Evolutionary conservation across 92 coral and sea anemone species (phyloP).

Genomic region (Galaxea fascicularis): DNA sequence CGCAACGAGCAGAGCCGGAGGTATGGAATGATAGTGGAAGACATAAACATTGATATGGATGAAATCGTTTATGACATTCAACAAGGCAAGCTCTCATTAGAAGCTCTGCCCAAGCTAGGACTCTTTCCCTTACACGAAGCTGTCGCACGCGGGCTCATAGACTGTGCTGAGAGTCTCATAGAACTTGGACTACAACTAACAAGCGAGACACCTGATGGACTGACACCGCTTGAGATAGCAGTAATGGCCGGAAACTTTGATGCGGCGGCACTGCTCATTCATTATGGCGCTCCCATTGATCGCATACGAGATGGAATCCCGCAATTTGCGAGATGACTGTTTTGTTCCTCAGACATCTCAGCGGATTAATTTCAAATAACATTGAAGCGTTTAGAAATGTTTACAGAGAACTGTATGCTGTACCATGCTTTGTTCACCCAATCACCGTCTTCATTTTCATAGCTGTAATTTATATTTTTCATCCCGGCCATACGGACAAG

Average conservation of each 20-base stretch:
- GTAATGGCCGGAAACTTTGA: conserved; percentile 86
- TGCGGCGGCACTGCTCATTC: conserved; percentile 76
- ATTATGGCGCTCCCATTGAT: conserved; percentile 87
- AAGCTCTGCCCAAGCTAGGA: conserved; percentile 62
- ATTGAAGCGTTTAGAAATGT: not conserved
- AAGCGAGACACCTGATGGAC: conserved; percentile 78
- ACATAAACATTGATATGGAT: conserved; percentile 35
- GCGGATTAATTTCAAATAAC: not conserved
- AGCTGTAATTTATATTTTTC: not conserved
- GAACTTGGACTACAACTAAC: conserved; percentile 75
- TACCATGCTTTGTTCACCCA: not conserved
- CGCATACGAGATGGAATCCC: conserved; percentile 83
- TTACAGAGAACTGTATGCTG: not conserved
- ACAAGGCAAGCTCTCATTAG: conserved; percentile 56
- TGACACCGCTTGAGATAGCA: conserved; percentile 85
- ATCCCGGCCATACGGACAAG: not conserved
- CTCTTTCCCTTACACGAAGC: conserved; percentile 82
- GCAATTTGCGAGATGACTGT: conserved; percentile 5
- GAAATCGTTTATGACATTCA: conserved; percentile 53
- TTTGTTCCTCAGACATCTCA: too few relatives aligned
- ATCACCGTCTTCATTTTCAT: not conserved
- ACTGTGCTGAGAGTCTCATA: conserved; percentile 67
- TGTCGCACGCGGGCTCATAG: conserved; percentile 71
- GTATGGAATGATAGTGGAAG: conserved; percentile 53
- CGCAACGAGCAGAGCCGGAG: conserved; percentile 28